Conservation (phyloP, 2,797 vertebrate genomes). For the Poeciliopsis presidionis region DNA sequence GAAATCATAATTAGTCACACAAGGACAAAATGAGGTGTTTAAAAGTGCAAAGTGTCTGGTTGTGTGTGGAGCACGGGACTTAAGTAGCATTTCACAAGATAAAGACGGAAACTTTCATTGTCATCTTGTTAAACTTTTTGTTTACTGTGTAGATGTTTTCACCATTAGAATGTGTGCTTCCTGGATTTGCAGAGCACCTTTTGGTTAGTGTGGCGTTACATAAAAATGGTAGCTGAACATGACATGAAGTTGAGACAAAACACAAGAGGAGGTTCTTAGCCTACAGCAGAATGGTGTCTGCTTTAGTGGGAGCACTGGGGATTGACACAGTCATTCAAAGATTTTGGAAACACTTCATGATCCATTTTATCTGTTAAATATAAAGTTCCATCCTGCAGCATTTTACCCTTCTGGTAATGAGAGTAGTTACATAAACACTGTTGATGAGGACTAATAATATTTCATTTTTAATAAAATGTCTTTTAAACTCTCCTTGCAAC, state of each 20-base stretch:
- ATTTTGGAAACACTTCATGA: conserved; percentile 3
- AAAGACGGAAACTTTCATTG: conserved; percentile 67
- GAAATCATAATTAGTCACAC: conserved; percentile 24
- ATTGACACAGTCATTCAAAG: conserved; percentile 21
- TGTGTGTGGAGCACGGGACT: conserved; percentile 64
- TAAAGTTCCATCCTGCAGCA: not conserved
- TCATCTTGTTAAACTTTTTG: conserved; percentile 76
- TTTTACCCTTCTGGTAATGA: not conserved
- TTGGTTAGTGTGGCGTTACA: conserved; percentile 82
- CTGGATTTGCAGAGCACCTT: conserved; percentile 87
- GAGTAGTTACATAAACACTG: not conserved
- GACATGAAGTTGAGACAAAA: conserved; percentile 45
- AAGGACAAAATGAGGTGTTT: conserved; percentile 49
- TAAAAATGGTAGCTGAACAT: conserved; percentile 61
- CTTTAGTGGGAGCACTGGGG: conserved; percentile 43
- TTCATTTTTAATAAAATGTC: not conserved
- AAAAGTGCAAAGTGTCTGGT: conserved; percentile 50
- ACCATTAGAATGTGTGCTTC: conserved; percentile 83
- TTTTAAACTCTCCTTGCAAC: not conserved
- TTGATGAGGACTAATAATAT: not conserved
- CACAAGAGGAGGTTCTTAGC: conserved; percentile 38
- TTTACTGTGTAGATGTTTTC: conserved; percentile 84
- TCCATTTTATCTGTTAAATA: not conserved
- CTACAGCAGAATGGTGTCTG: conserved; percentile 56
- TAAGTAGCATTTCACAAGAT: conserved; percentile 64